phyloP scores from a whole-genome alignment of 2,797 vertebrate species.

The Ciconia nigra region DNA sequence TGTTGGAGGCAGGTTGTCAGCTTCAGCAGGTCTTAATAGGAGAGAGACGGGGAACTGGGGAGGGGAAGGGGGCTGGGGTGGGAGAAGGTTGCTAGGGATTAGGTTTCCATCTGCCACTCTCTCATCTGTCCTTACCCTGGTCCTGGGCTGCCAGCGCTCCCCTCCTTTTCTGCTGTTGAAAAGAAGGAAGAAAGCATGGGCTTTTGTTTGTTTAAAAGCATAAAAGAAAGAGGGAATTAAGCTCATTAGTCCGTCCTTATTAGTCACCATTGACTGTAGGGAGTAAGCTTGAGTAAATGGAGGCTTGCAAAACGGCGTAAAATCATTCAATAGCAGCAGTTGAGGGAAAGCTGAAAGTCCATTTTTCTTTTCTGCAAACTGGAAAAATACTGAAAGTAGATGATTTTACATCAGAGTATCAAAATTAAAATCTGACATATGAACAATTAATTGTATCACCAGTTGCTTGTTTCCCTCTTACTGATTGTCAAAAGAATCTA shows the following conservation, averaged over 20 bases:
- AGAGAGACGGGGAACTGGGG: not conserved
- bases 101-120: constrained; percentile 52
- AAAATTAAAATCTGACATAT: not conserved
- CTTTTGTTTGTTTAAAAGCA: constrained; percentile 58
- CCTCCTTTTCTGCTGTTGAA: constrained; percentile 31
- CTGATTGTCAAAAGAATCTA: not conserved
- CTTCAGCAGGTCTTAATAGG: not conserved
- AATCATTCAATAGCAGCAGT: not conserved
- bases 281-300: constrained; percentile 34
- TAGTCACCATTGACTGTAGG: constrained; percentile 15
- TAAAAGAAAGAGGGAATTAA: constrained; percentile 55
- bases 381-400: not conserved
- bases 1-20: not conserved
- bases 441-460: not conserved
- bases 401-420: not conserved
- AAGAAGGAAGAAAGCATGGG: constrained; percentile 22
- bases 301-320: not conserved
- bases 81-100: constrained; percentile 59
- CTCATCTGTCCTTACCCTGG: constrained; percentile 12
- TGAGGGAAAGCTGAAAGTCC: not conserved
- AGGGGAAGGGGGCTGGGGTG: not conserved
- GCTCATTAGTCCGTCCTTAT: constrained; percentile 46
- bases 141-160: constrained; percentile 11
- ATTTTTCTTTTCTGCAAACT: not conserved
- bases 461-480: not conserved